These are phyloP conservation scores for Catostylus mosaicus DNA, from an alignment of 30 jellyfish, hydroid and myxozoan genomes.

Conservation along the genomic window DNA sequence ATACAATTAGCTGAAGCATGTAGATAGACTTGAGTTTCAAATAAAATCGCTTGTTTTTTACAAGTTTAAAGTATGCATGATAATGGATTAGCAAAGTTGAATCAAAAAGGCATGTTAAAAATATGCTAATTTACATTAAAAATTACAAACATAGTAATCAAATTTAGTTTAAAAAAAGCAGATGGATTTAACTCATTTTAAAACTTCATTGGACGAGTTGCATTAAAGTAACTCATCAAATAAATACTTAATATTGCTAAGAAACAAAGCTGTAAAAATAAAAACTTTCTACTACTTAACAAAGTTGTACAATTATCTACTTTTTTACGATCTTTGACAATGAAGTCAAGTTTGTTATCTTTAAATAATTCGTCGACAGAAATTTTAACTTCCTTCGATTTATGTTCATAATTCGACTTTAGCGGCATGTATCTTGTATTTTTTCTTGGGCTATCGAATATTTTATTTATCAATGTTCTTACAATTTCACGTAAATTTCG, in stretches of 20 bases:
- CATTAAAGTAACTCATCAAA: conserved; percentile 54
- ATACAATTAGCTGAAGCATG: too few species aligned
- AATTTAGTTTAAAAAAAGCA: too few species aligned
- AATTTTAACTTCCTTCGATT: conserved; percentile 44
- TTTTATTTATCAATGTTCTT: conserved; percentile 19
- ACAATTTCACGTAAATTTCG: conserved; percentile 20
- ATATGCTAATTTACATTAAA: too few species aligned
- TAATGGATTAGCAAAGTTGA: too few species aligned
- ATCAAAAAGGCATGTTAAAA: too few species aligned
- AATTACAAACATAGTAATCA: too few species aligned
- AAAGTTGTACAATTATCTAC: neutral
- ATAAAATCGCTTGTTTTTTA: too few species aligned
- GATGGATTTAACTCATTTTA: neutral
- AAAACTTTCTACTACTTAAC: conserved; percentile 43
- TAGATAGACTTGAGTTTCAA: too few species aligned
- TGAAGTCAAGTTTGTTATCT: conserved; percentile 54
- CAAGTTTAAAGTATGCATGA: too few species aligned
- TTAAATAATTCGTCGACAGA: conserved; percentile 56
- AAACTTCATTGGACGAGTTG: conserved; percentile 8
- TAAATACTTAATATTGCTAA: conserved; percentile 39
- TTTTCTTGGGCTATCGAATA: conserved; percentile 54
- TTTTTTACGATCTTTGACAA: conserved; percentile 30
- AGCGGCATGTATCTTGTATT: neutral
- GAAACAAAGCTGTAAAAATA: conserved; percentile 53
- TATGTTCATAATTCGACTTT: neutral